phyloP scores from a whole-genome alignment of 2,888 invertebrate species.

The Eristalinus sepulchralis region DNA sequence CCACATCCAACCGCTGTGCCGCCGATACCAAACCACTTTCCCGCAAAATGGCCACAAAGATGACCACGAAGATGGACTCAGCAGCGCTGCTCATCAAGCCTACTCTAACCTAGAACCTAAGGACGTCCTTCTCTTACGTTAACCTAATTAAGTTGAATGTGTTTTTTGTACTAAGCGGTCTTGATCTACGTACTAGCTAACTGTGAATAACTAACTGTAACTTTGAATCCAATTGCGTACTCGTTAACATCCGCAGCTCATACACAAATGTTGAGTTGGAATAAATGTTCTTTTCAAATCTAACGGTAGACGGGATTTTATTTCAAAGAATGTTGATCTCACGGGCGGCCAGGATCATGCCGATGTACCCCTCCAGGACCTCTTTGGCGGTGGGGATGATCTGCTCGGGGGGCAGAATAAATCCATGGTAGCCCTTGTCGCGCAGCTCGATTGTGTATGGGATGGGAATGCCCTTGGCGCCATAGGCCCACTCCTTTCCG shows the following conservation, averaged over 20 bases:
- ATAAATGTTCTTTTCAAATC: constrained; percentile 14
- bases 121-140: constrained; percentile 19
- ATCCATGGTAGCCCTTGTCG: constrained; percentile 86
- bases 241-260: constrained; percentile 41
- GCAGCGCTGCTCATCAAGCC: constrained; percentile 55
- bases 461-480: constrained; percentile 82
- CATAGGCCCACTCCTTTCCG: constrained; percentile 83
- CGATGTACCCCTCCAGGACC: constrained; percentile 82
- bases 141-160: constrained; percentile 58
- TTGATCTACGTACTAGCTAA: constrained; percentile 26
- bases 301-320: neutral
- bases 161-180: constrained; percentile 64
- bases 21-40: constrained; percentile 14
- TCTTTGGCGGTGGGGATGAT: constrained; percentile 85
- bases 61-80: neutral
- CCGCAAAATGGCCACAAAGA: constrained; percentile 29
- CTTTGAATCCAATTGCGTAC: constrained; percentile 11
- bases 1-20: constrained; percentile 3
- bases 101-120: constrained; percentile 59
- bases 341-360: constrained; percentile 82
- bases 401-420: constrained; percentile 85
- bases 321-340: constrained; percentile 71
- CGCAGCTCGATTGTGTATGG: constrained; percentile 84
- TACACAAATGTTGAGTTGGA: constrained; percentile 25
- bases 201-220: constrained; percentile 14